These are phyloP conservation scores for Argopecten irradians DNA, from an alignment of 1,140 invertebrate genomes.

Conservation along the genomic window DNA sequence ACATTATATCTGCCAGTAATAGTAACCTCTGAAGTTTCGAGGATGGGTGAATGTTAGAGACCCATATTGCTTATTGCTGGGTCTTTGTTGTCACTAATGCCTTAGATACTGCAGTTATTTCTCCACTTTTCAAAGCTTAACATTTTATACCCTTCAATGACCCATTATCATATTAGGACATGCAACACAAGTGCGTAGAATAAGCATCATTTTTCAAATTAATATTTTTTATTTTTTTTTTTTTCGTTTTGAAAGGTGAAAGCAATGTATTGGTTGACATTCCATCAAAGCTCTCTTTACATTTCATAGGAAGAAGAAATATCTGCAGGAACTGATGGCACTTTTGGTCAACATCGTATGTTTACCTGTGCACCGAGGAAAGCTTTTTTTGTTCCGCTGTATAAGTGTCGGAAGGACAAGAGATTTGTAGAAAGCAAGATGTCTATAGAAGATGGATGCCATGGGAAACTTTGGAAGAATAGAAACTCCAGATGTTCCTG, in stretches of 20 bases:
- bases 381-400: constrained; percentile 87
- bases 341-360: constrained; percentile 83
- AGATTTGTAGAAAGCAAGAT: constrained; percentile 80
- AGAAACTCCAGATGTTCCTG: constrained; percentile 87
- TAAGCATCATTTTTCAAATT: background rate
- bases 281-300: constrained; percentile 13
- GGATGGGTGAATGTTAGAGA: too few relatives aligned
- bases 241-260: too few relatives aligned
- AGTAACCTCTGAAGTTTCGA: too few relatives aligned
- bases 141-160: too few relatives aligned
- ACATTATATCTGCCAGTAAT: too few relatives aligned
- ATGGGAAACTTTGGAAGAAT: constrained; percentile 78
- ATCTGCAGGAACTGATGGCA: constrained; percentile 85
- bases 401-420: constrained; percentile 87
- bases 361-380: constrained; percentile 85
- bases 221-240: background rate
- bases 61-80: too few relatives aligned
- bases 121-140: too few relatives aligned
- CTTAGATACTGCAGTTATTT: too few relatives aligned
- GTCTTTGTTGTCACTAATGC: too few relatives aligned
- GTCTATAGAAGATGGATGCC: background rate
- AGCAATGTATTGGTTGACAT: constrained; percentile 3
- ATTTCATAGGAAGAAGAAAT: constrained; percentile 86
- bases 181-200: background rate
- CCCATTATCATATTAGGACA: too few relatives aligned